These are phyloP conservation scores for Tringa solitaria DNA, from an alignment of 2,113 vertebrate genomes.

Conservation along the genomic window DNA sequence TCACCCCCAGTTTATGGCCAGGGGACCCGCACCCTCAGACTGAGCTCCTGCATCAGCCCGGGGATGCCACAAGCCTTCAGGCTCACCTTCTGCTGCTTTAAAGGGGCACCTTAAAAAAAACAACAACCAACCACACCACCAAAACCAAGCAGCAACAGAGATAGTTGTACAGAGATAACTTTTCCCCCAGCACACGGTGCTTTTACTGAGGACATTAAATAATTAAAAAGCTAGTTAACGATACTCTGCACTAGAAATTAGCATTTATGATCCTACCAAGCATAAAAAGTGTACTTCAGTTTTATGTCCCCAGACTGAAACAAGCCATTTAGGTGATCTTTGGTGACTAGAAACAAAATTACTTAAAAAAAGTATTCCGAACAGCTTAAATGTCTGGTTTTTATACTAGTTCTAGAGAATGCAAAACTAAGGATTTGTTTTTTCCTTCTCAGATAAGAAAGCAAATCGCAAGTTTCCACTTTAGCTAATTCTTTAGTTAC, in stretches of 20 bases:
- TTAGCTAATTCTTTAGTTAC: not conserved
- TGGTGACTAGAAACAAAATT: not conserved
- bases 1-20: rapidly evolving
- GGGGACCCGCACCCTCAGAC: not conserved
- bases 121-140: rapidly evolving
- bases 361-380: not conserved
- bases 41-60: rapidly evolving
- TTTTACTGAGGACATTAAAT: not conserved
- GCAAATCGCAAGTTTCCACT: not conserved
- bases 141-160: not conserved
- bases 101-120: not conserved
- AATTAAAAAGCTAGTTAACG: not conserved
- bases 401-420: rapidly evolving
- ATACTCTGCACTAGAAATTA: not conserved
- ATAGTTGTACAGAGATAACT: not conserved
- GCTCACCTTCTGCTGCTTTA: not conserved
- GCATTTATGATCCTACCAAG: not conserved
- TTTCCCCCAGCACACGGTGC: not conserved
- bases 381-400: not conserved
- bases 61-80: not conserved
- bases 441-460: not conserved
- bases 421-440: no score
- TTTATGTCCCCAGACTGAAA: not conserved
- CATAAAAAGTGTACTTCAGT: not conserved
- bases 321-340: not conserved